Conservation (phyloP, 1,140 invertebrate species). For the Trichonephila inaurata region DNA sequence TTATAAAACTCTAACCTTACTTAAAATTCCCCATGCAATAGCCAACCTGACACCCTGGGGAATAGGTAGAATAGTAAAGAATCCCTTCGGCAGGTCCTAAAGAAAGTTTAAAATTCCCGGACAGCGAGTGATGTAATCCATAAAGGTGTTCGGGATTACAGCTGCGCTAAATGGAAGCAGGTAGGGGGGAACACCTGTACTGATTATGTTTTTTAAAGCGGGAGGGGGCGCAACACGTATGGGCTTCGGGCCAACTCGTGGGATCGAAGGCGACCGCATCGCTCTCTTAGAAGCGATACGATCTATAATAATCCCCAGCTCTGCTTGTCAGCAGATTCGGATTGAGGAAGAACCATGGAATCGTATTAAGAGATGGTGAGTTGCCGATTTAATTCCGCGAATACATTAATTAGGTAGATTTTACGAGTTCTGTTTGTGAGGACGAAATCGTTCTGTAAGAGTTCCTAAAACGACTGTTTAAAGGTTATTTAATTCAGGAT, state of each 20-base stretch:
- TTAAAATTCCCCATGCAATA: no score
- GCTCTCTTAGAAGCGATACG: constrained; percentile 46
- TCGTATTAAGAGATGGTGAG: constrained; percentile 1
- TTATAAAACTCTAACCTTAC: no score
- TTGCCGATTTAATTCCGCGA: neutral
- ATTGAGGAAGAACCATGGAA: neutral
- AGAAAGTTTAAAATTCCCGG: no score
- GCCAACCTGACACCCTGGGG: no score
- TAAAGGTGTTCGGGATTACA: neutral
- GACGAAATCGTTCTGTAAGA: no score
- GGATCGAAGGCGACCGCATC: constrained; percentile 56
- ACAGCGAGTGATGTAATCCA: neutral
- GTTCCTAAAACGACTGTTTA: no score
- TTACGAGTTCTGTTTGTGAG: no score
- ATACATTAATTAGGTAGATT: no score
- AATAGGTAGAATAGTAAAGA: no score
- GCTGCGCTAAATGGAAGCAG: constrained; percentile 16
- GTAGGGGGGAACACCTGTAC: constrained; percentile 43
- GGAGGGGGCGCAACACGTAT: constrained; percentile 9
- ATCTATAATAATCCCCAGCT: constrained; percentile 46
- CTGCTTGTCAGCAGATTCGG: constrained; percentile 31
- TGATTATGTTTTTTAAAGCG: constrained; percentile 40
- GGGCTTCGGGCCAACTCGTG: constrained; percentile 48
- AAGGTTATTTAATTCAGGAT: no score
- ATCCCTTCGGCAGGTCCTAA: no score